phyloP scores from a whole-genome alignment of 2,888 invertebrate genomes.

The Caenorhabditis zanzibari region DNA sequence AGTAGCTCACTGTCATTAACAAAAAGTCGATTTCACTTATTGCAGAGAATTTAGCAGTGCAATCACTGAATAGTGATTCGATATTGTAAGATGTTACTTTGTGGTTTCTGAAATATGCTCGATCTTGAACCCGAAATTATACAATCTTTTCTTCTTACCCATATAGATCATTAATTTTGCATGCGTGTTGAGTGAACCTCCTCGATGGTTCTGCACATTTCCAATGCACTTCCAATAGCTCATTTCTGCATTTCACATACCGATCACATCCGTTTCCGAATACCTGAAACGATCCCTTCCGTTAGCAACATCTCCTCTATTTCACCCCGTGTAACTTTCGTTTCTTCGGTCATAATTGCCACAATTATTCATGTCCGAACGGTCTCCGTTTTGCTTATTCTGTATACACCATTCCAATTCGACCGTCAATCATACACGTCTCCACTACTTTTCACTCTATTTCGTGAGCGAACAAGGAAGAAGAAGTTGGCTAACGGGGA shows the following conservation, averaged over 20 bases:
- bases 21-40: constrained; percentile 59
- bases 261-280: constrained; percentile 53
- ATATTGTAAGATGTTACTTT: constrained; percentile 60
- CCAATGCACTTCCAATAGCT: constrained; percentile 61
- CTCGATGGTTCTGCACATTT: constrained; percentile 59
- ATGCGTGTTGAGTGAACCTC: constrained; percentile 57
- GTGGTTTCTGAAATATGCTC: constrained; percentile 39
- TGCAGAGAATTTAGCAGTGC: constrained; percentile 47
- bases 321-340: constrained; percentile 53
- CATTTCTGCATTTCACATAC: constrained; percentile 58
- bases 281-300: constrained; percentile 25
- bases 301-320: constrained; percentile 15
- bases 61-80: constrained; percentile 51
- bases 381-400: constrained; percentile 60
- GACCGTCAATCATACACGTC: constrained; percentile 49
- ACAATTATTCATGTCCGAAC: constrained; percentile 62
- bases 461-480: constrained; percentile 50
- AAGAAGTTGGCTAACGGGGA: constrained; percentile 23
- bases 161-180: constrained; percentile 57
- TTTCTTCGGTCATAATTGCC: constrained; percentile 49
- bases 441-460: constrained; percentile 41
- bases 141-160: constrained; percentile 21
- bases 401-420: constrained; percentile 39
- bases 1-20: constrained; percentile 37
- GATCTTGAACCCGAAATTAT: too few relatives aligned